Percentiles rank a stretch among this genome's conserved stretches.
phyloP scores from a whole-genome alignment of 2,113 vertebrate genomes.

The Australoheros scitulus region DNA sequence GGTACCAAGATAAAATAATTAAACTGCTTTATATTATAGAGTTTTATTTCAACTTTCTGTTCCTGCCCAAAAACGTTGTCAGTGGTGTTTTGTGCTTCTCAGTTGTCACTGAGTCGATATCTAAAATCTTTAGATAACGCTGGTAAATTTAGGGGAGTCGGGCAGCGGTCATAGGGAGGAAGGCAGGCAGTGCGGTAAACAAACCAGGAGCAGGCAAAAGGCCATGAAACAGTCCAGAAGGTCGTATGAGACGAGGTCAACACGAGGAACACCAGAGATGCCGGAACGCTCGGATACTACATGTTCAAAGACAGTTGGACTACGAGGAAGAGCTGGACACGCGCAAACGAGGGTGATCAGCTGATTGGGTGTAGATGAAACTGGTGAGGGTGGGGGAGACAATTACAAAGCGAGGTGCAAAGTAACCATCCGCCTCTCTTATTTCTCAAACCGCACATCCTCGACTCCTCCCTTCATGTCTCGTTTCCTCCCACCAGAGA shows the following conservation, averaged over 20 bases:
- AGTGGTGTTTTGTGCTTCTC: background rate
- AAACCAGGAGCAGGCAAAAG: background rate
- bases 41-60: background rate
- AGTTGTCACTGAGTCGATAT: background rate
- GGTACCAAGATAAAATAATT: background rate
- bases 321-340: background rate
- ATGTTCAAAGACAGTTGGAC: background rate
- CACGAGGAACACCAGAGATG: accelerated
- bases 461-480: background rate
- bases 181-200: background rate
- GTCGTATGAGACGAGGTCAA: background rate
- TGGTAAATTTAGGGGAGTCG: background rate
- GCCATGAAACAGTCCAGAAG: background rate
- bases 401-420: background rate
- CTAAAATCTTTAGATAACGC: background rate
- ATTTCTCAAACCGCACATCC: background rate
- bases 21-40: background rate
- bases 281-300: background rate
- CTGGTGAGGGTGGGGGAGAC: background rate
- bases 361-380: background rate
- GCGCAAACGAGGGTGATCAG: background rate
- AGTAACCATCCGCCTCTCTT: background rate
- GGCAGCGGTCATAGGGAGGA: background rate
- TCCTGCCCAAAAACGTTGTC: background rate
- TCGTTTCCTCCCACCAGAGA: background rate